Conservation (phyloP, 2,888 invertebrate genomes). For the Tetheella fluctuosa region DNA sequence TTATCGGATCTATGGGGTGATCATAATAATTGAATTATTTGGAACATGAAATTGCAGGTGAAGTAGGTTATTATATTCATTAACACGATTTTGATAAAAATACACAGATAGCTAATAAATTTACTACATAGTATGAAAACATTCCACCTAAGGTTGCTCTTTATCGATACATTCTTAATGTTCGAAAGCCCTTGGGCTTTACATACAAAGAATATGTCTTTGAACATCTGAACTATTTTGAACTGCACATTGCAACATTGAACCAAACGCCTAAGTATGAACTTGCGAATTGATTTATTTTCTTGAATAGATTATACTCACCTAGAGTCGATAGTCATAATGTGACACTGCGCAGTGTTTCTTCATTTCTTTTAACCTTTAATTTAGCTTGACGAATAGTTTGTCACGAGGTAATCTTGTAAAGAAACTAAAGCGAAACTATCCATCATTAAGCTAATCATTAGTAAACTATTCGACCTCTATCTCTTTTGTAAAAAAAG, state of each 20-base stretch:
- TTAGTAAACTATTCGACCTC: no score
- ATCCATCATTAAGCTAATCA: no score
- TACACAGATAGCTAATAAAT: no score
- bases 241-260: background rate
- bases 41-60: background rate
- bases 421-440: no score
- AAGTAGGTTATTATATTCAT: no score
- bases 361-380: no score
- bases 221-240: background rate
- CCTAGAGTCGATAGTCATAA: no score
- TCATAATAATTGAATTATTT: background rate
- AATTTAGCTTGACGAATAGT: no score
- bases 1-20: background rate
- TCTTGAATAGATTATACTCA: background rate
- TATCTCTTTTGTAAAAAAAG: no score
- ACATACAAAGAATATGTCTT: background rate
- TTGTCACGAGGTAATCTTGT: no score
- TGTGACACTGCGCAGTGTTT: no score
- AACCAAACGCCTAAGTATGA: slow-evolving; percentile 1
- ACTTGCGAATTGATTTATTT: background rate
- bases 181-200: background rate
- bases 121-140: background rate
- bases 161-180: background rate
- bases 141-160: background rate
- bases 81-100: no score